Base-by-base conservation (phyloP, 2,113 vertebrate species). In the Hemichromis elongatus region DNA sequence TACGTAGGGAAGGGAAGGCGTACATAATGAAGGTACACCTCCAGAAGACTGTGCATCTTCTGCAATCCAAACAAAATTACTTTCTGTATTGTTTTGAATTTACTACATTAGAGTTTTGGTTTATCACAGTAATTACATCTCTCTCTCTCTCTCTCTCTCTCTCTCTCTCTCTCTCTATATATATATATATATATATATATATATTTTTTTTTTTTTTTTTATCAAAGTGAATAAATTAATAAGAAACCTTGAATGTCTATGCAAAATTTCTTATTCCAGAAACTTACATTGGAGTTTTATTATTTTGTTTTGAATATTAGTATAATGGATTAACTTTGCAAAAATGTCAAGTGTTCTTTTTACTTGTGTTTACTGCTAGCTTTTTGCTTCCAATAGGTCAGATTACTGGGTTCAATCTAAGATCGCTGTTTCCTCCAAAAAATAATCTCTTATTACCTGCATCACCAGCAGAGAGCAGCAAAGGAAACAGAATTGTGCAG, bases 391-490 rank as follows among this genome's bases (percentile, higher is more conserved):
- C 18, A 30, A 8, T 19, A 52, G 18, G 11, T 52, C 45, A 75
- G 42, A 73, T 73, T 24, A 54, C 11, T 73, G 40, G 24, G 16
- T 75, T 75, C 42, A 30, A 50, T 50, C 40, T 70, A 11, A 70
- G 4, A 50, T 19, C 9, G 24, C 24, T 50, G 24, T 50, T 75
- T 75, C 18, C 26, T 33, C 19, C 5, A 75, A 30, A 35, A 68
- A 42, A 24, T 42, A 30, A 12, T 73, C 8, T 12, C 18, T 3
- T 40, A 11, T 84, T 83, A 50, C 63, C 33, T 7, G 11, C 57
- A 2, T 75, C 10, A 45, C 90, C 94, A 94, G 92, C 77, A 95
- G 94, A 83, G 88, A n/a, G 93, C 10, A 90, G 83, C 59, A 81
- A 21, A 83, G 55, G 55, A 77, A 57, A 18, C 33, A 24, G 5